A percentile compares a stretch with the other conserved stretches of the same genome.
Conservation (phyloP, 2,888 invertebrate genomes). For the Lysandra bellargus region DNA sequence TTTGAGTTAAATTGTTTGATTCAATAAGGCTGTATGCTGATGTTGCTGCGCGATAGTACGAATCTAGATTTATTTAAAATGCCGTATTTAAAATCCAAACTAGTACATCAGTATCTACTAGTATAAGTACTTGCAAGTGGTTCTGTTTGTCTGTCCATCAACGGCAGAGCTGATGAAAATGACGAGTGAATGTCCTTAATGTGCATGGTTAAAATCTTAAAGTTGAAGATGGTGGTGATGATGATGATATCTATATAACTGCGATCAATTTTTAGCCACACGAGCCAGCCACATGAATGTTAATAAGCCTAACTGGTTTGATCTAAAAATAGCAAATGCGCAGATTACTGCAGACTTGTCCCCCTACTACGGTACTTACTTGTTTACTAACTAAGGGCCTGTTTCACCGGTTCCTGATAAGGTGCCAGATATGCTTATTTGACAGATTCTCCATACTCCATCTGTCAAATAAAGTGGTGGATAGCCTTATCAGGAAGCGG, state of each 20-base stretch:
- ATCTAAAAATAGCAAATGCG: conserved; percentile 28
- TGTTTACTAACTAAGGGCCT: neutral
- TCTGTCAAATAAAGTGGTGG: too few species aligned
- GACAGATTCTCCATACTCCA: too few species aligned
- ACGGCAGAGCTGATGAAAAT: too few species aligned
- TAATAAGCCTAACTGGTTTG: conserved; percentile 25
- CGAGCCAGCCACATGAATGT: neutral
- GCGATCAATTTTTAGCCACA: neutral
- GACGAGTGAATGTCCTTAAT: too few species aligned
- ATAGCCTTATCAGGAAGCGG: too few species aligned
- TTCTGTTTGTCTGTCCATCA: too few species aligned
- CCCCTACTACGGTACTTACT: neutral
- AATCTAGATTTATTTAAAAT: too few species aligned
- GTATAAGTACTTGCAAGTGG: too few species aligned
- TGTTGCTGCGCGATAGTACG: neutral
- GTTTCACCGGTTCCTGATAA: too few species aligned
- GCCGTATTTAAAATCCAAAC: too few species aligned
- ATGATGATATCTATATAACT: neutral
- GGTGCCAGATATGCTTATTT: too few species aligned
- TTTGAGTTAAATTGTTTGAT: neutral
- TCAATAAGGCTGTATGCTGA: neutral
- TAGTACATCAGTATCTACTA: too few species aligned
- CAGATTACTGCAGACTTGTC: neutral
- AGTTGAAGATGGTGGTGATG: neutral
- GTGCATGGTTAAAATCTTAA: neutral